These are phyloP conservation scores for Merops nubicus DNA, from an alignment of 2,113 vertebrate genomes.

Conservation along the genomic window DNA sequence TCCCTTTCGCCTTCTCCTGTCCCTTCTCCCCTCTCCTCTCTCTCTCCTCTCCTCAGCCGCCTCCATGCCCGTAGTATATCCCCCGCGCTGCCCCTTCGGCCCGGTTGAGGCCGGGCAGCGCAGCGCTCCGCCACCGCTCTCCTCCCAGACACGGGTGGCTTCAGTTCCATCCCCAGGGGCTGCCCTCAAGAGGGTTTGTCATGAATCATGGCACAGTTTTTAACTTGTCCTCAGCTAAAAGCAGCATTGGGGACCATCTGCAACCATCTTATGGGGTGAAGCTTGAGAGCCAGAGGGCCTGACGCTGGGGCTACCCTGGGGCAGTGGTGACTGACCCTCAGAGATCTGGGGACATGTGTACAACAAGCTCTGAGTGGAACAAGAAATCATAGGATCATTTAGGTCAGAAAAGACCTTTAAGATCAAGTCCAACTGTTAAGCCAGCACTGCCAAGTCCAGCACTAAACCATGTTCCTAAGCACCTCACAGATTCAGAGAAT, in stretches of 20 bases:
- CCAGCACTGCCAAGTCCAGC: neutral
- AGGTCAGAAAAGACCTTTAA: neutral
- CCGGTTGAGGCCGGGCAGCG: rapidly evolving
- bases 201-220: neutral
- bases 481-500: no score
- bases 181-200: neutral
- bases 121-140: neutral
- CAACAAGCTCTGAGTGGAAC: neutral
- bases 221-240: neutral
- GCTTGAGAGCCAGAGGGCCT: neutral
- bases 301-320: neutral
- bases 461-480: neutral
- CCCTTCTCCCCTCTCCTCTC: neutral
- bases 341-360: neutral
- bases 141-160: rapidly evolving
- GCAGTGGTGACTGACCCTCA: neutral
- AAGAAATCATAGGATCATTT: neutral
- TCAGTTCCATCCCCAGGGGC: neutral
- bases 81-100: neutral
- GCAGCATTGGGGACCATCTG: neutral
- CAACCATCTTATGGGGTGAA: neutral
- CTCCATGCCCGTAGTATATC: no score
- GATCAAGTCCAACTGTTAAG: neutral
- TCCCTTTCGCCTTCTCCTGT: neutral
- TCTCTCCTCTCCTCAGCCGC: neutral